Conservation (phyloP, 2,113 vertebrate genomes). For the Chionis minor region DNA sequence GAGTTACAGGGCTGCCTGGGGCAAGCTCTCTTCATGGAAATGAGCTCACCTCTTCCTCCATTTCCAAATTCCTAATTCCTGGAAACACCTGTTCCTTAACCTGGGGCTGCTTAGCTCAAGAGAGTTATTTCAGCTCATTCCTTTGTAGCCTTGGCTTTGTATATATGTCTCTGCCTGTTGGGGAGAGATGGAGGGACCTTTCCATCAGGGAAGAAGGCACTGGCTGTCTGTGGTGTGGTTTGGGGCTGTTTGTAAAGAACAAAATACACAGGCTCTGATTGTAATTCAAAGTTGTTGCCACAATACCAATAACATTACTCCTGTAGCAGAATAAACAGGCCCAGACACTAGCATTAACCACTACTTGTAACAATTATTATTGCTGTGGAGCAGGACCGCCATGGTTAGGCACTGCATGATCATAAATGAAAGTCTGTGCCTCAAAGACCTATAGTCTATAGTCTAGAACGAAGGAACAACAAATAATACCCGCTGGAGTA, state of each 20-base stretch:
- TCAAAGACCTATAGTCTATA: neutral
- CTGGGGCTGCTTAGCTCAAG: neutral
- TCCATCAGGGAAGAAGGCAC: neutral
- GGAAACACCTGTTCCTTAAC: constrained; percentile 58
- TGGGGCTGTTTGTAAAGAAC: neutral
- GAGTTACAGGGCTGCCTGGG: constrained; percentile 25
- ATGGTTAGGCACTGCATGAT: neutral
- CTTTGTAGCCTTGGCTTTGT: neutral
- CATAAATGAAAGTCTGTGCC: neutral
- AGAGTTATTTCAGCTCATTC: neutral
- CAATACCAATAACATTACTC: neutral
- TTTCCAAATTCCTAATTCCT: constrained; percentile 37
- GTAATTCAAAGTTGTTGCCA: neutral
- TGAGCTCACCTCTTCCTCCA: constrained; percentile 2
- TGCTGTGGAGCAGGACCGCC: neutral
- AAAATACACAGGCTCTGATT: neutral
- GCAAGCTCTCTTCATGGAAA: constrained; percentile 28
- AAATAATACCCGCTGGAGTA: neutral
- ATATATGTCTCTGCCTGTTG: neutral
- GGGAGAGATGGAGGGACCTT: neutral
- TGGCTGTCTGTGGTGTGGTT: neutral
- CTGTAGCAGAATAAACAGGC: neutral
- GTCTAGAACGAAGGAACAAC: neutral
- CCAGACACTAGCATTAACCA: neutral
- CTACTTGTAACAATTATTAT: neutral